Evolutionary conservation across 92 coral and sea anemone genomes (phyloP), one percentile per base, ranked within the genome.

Genomic region (Blastomussa wellsi): DNA sequence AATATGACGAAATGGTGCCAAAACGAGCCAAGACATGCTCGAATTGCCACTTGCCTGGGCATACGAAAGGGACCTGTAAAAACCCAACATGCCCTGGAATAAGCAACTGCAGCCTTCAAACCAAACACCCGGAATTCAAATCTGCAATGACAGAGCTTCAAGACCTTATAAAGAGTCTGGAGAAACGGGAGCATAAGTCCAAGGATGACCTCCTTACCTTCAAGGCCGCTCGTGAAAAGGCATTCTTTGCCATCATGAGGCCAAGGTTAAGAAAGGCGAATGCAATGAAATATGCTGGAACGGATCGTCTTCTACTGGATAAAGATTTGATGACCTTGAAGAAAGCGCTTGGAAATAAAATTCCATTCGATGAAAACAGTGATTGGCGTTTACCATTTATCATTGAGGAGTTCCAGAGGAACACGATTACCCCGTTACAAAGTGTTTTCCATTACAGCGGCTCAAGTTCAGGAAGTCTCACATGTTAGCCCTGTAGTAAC

Each of bases 231-330:
- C 5, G 73, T 8, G 87, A 83, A 74, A 73, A 73, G 74, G 74
- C 81, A 83, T 83, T 83, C 81, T 83, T 83, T 74, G 81, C 60
- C 36, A 74, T 74, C 59, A 83, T 59, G 74, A 83, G 87, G 53
- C 73, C 79, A 3, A 67, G 72, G 29, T 47, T 83, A 14, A 83
- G 44, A 42, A 83, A 74, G 37, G 57, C 35, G 74, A 84, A 76
- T 62, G 75, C 82, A 24, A 84, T 84, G 77, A 84, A 76, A 39
- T 84, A 84, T 36, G 66, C 83, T 26, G 88, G 76, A 10, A 84
- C 82, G 3, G 87, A 83, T 75, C 79, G 59, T 38, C 72, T 84
- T 84, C 42, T 39, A 9, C 53, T 74, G 37, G 81, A 83, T 83
- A 47, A 55, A 0, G 83, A 85, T 85, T 75, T 77, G 20, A 36